Evolutionary conservation across 2,888 invertebrate genomes (phyloP).

Genomic region (Drosophila maculinotata): DNA sequence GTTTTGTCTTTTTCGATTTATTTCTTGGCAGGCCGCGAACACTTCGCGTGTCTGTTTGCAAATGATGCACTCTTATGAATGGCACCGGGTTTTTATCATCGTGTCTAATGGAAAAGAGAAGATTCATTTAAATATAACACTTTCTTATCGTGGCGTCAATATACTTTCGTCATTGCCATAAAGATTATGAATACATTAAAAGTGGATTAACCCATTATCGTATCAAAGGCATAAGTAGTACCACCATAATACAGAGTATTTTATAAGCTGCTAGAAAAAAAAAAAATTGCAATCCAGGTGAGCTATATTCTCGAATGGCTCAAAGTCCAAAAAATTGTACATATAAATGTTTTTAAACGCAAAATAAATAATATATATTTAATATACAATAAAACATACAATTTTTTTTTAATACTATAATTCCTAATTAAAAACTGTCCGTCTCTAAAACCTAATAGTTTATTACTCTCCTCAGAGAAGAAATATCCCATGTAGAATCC

Average conservation of each 20-base stretch:
- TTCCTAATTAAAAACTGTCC: no score
- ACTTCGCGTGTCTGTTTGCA: constrained; percentile 3
- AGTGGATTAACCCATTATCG: constrained; percentile 7
- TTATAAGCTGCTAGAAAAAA: background rate
- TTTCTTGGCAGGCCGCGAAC: background rate
- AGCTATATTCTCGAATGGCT: no score
- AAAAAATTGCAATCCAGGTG: no score
- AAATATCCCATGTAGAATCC: no score
- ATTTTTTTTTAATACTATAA: no score
- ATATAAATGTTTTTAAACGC: no score
- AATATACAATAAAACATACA: no score
- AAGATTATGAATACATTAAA: constrained; percentile 20
- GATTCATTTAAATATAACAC: constrained; percentile 34
- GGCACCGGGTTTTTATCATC: constrained; percentile 29
- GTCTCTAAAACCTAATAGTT: no score
- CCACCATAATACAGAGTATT: background rate
- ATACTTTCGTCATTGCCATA: constrained; percentile 3
- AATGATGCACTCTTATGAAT: constrained; percentile 24
- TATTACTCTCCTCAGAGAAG: no score
- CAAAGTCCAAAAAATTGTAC: no score
- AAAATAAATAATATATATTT: no score
- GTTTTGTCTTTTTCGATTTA: background rate
- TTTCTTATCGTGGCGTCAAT: constrained; percentile 36
- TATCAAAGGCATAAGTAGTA: no score
- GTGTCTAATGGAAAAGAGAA: constrained; percentile 15